Base-by-base conservation (phyloP, 1,140 invertebrate genomes). In the Cyrtorhinus lividipennis region DNA sequence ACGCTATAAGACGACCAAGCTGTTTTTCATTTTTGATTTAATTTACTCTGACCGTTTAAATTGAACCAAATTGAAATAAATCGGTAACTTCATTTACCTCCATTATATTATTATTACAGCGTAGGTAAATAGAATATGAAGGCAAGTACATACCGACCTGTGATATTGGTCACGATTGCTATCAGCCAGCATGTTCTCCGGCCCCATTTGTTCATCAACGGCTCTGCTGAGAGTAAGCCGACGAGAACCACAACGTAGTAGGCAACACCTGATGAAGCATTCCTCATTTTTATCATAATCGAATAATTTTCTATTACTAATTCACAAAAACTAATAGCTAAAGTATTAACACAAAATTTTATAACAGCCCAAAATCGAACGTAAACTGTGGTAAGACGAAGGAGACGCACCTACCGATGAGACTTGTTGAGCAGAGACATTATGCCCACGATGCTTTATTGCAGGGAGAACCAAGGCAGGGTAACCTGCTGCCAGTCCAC, bases 401-500 rank as follows among this genome's bases (percentile, higher is more conserved):
- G n/a, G 38, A 8, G 38, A 59, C 58, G 2, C 2, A 59, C 58
- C 58, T 25, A 59, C 27, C 58, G 15, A 30, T 2, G 58, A 59
- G n/a, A 59, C 58, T n/a, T 59, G 58, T 18, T 13, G 13, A 5
- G 24, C 24, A 27, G 24, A 12, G 24, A 30, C n/a, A 15, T 18
- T 15, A n/a, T 59, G n/a, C 1, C 5, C 5, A 13, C 24, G 10
- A n/a, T 30, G 13, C n/a, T 26, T 30, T 1, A 59, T 10, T 2
- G 58, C 58, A 2, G 58, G 58, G 15, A 59, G 24, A 18, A 26
- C 58, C 5, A 59, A 24, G n/a, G 58, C 24, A 12, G 58, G 58
- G 25, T 30, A 59, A 1, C 24, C 58, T 2, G 38, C 5, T n/a
- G 58, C 38, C 58, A 30, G n/a, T 26, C 58, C 58, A 23, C 27